Evolutionary conservation across 2,113 vertebrate genomes (phyloP), one percentile per base, ranked within the genome.

Genomic region (Microcebus lehilahytsara): DNA sequence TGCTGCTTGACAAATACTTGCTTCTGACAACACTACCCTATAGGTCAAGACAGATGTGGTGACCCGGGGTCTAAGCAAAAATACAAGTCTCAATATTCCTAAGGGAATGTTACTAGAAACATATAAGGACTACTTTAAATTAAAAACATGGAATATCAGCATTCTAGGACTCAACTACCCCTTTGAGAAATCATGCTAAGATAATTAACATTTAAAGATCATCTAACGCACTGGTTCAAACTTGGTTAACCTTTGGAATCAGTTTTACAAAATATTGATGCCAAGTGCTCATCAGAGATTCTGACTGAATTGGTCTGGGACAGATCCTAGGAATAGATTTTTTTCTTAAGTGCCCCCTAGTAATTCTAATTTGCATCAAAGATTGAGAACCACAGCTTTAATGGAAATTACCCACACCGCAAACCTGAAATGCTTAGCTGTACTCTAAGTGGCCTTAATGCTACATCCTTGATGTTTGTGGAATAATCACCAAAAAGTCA

Each of bases 21-120:
- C 3, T 51, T 91, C 74, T 95, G 53, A 40, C 84, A 72, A 90
- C 17, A 62, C 12, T 80, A 9, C 74, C 72, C 25, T 40, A 49
- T n/a, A 60, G 37, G 56, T 34, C 32, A 79, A 74, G 49, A 97
- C 91, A 91, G 13, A 30, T 27, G 1, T 11, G 25, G 32, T 37
- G 40, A 25, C 6, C 72, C 32, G 42, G 30, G 19, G 2, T 86
- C 32, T 56, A 86, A 80, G 42, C 40, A 72, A 13, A 78, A 96
- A 62, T 42, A 25, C 22, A 72, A 75, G 53, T 72, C 30, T 91
- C 81, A 93, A 2, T 53, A 58, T 34, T 96, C 56, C 72, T 78
- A 79, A 93, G n/a, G 25, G 62, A 91, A 95, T 56, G 30, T 66
- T 72, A 91, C 72, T 32, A 85, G 32, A 89, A 94, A 93, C n/a